A percentile compares a stretch with the other conserved stretches of the same genome.
Conservation (phyloP, 35 echinoderm and acorn worm species). For the Heliocidaris tuberculata region DNA sequence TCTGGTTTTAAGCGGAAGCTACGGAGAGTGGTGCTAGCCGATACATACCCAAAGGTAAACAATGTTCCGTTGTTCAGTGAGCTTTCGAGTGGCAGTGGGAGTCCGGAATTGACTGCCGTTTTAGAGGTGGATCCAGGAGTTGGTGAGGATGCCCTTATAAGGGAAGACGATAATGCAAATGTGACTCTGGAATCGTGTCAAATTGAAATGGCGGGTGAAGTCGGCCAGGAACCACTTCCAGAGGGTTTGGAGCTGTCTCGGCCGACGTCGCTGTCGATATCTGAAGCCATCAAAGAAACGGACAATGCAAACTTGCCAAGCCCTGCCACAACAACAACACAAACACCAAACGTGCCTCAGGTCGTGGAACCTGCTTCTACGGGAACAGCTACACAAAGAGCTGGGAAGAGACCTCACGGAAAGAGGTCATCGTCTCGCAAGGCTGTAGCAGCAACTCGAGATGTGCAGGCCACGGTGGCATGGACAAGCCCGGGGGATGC, state of each 20-base stretch:
- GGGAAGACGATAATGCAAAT: neutral
- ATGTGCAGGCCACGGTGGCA: slow-evolving; percentile 66
- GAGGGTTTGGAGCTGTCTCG: neutral
- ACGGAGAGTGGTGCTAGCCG: slow-evolving; percentile 47
- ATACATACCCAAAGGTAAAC: slow-evolving; percentile 45
- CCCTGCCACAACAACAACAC: slow-evolving; percentile 1
- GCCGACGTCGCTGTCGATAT: slow-evolving; percentile 17
- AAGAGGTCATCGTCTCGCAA: slow-evolving; percentile 57
- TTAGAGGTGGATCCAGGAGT: neutral
- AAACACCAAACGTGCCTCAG: slow-evolving; percentile 39
- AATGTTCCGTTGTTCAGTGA: neutral
- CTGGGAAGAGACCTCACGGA: neutral
- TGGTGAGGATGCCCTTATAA: neutral
- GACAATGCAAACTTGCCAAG: slow-evolving; percentile 17
- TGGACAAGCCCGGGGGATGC: slow-evolving; percentile 68
- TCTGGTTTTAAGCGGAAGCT: slow-evolving; percentile 67
- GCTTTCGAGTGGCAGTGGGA: neutral
- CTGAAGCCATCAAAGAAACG: slow-evolving; percentile 23
- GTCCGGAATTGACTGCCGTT: neutral
- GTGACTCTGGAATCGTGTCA: slow-evolving; percentile 36
- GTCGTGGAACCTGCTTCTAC: neutral
- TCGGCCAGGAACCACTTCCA: neutral
- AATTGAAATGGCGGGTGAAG: slow-evolving; percentile 11
- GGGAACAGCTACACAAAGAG: slow-evolving; percentile 17
- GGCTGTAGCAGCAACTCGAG: slow-evolving; percentile 62